These are phyloP conservation scores for Lepidotrigona ventralis DNA, from an alignment of 1,140 invertebrate genomes.

Conservation along the genomic window DNA sequence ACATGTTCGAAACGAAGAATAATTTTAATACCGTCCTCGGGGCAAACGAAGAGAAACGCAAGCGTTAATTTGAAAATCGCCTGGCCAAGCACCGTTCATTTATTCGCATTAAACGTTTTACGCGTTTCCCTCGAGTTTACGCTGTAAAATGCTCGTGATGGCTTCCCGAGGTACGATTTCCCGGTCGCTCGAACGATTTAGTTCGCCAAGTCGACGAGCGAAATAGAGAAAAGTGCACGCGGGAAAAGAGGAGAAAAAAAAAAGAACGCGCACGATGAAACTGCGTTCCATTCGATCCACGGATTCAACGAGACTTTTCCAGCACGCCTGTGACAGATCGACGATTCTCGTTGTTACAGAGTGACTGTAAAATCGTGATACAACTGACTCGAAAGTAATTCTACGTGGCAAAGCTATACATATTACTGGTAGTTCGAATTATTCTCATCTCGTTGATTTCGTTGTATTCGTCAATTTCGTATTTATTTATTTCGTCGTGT, in stretches of 20 bases:
- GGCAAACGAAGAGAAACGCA: not conserved
- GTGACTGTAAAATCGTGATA: too few relatives aligned
- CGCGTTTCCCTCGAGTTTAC: not conserved
- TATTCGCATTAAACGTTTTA: not conserved
- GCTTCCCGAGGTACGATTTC: conserved; percentile 1
- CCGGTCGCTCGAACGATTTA: not conserved
- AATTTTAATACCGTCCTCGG: not conserved
- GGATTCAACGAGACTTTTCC: not conserved
- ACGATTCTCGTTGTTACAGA: not conserved
- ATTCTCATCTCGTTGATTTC: too few relatives aligned
- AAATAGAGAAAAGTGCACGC: not conserved
- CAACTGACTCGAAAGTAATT: too few relatives aligned
- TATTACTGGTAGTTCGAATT: too few relatives aligned
- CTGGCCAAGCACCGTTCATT: conserved; percentile 1
- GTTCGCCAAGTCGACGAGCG: not conserved
- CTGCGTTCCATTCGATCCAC: not conserved
- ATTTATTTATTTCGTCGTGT: too few relatives aligned
- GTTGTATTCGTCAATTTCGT: too few relatives aligned
- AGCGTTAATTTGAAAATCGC: not conserved
- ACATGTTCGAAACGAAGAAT: not conserved
- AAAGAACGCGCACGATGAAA: not conserved
- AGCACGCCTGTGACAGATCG: not conserved
- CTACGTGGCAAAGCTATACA: too few relatives aligned
- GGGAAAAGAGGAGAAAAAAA: not conserved
- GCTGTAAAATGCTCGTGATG: not conserved